Percentiles rank a stretch among this genome's conserved stretches.
Evolutionary conservation across 2,113 vertebrate genomes (phyloP).

Genomic region (Cochlearius cochlearius): DNA sequence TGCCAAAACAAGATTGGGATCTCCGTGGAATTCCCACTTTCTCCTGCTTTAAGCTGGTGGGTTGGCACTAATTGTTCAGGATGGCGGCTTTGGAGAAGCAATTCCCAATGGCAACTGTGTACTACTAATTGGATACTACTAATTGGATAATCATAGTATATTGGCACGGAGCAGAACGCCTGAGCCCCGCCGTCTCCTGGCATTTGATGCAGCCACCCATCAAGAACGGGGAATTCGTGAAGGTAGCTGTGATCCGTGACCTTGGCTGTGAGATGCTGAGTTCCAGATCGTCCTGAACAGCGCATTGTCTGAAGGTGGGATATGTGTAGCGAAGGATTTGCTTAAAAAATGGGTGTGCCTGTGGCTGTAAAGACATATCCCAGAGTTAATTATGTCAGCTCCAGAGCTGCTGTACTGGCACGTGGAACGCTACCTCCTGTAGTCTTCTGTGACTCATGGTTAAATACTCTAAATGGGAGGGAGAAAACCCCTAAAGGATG

Average conservation of each 20-base stretch:
- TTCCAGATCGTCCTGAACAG: not conserved
- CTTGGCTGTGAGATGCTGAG: not conserved
- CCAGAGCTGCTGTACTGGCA: not conserved
- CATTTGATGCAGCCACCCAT: not conserved
- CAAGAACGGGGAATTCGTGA: not conserved
- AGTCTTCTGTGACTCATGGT: not conserved
- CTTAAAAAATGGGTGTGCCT: not conserved
- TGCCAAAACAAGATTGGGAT: not conserved
- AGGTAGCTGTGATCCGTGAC: not conserved
- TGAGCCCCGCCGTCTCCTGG: not conserved
- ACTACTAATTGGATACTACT: not conserved
- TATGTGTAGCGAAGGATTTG: not conserved
- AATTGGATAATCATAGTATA: not conserved
- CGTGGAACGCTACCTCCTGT: not conserved
- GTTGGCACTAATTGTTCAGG: not conserved
- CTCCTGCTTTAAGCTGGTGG: not conserved
- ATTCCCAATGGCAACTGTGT: not conserved
- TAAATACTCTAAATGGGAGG: not conserved
- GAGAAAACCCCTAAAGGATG: not conserved
- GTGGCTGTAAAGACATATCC: not conserved
- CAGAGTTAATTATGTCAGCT: not conserved
- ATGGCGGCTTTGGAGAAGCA: not conserved
- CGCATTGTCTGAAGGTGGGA: accelerated
- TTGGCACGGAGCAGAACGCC: not conserved
- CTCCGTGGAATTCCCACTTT: not conserved